Base-by-base conservation (phyloP, 2,888 invertebrate genomes). In the Netelia melanura region DNA sequence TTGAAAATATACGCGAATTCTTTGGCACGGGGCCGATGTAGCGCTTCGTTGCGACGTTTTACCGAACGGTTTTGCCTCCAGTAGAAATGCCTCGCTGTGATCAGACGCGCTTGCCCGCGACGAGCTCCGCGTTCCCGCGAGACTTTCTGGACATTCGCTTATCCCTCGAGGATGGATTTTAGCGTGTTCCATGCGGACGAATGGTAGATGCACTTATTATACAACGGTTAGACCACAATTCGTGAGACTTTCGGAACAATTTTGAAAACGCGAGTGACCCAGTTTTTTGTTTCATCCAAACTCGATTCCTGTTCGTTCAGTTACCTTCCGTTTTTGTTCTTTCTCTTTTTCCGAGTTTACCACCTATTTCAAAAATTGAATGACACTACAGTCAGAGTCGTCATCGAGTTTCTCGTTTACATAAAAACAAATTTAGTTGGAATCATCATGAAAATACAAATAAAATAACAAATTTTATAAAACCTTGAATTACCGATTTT, bases 201-300 rank as follows among this genome's bases (percentile, higher is more conserved):
- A 70, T 61, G 25, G 11, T 14, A 70, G 21, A 14, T 44, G 30
- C 52, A 61, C 21, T 70, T 68, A 38, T 38, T 1, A 48, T 48
- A 48, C 48, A 21, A 58, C 61, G 61, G 77, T 68, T 70, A 43
- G 61, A 70, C 61, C 30, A 78, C 58, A 78, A 68, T 70, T 78
- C 38, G 10, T 48, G 30, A 58, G 30, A 38, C 48, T 61, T 54
- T 38, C 61, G 48, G 43, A 76, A 74, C 48, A 23, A 21, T 25
- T 75, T 76, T 81, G n/a, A 64, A 84, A 84, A 84, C 65, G 65
- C 64, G 56, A 52, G 68, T 76, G 78, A 82, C 74, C 78, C 72
- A 85, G 48, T 85, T 85, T 17, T 56, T 38, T 21, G 21, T 48
- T 25, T 48, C 54, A 17, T 61, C 64, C 58, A 65, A 74, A 48